Percentiles rank a stretch among this genome's conserved stretches.
Evolutionary conservation across 2,888 invertebrate genomes (phyloP).

Genomic region (Cistogaster globosa): DNA sequence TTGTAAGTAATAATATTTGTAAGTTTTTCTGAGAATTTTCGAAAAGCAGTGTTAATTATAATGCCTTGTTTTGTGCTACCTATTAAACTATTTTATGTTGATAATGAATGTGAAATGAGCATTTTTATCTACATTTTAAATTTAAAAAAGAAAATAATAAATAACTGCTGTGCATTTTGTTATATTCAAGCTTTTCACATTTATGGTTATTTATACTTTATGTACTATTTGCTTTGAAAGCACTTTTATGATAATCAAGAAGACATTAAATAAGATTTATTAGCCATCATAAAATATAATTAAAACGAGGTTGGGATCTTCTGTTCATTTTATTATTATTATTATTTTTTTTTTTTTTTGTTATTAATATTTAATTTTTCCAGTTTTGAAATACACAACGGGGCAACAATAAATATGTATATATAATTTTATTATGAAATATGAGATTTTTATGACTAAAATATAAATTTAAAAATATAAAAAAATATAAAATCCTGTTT

Average conservation of each 20-base stretch:
- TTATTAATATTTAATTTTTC: constrained; percentile 5
- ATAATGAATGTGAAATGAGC: constrained; percentile 28
- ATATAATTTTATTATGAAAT: constrained; percentile 62
- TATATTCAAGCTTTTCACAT: constrained; percentile 35
- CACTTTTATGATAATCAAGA: constrained; percentile 69
- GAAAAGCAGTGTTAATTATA: no score
- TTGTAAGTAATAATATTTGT: no score
- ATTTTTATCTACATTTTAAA: background rate
- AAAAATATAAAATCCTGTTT: constrained; percentile 43
- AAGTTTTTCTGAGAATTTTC: no score
- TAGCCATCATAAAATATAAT: constrained; percentile 65
- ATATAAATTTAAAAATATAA: constrained; percentile 54
- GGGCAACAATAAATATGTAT: constrained; percentile 31
- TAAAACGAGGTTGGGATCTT: constrained; percentile 61
- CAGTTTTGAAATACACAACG: constrained; percentile 18
- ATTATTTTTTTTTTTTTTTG: constrained; percentile 5
- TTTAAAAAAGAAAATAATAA: no score
- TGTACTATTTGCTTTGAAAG: constrained; percentile 44
- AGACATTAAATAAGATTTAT: constrained; percentile 68
- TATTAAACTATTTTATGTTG: constrained; percentile 27
- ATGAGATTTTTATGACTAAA: constrained; percentile 64
- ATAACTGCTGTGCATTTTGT: background rate
- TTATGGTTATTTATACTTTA: constrained; percentile 46
- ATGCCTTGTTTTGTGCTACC: background rate
- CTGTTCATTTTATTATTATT: no score